Base-by-base conservation (phyloP, 1,140 invertebrate species). In the Centruroides vittatus region DNA sequence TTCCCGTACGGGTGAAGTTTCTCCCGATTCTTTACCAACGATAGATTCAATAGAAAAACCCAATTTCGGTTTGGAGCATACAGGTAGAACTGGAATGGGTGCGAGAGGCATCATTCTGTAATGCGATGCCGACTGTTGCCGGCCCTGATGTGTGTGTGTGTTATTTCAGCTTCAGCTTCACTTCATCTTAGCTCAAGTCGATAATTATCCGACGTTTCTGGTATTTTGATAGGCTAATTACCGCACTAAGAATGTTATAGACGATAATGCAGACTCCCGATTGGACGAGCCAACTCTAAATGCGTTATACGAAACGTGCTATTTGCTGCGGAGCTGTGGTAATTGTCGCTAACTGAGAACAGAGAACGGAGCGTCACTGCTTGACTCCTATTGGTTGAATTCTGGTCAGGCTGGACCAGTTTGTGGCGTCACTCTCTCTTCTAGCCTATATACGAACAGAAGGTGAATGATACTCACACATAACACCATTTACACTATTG, bases 31-130 rank as follows among this genome's bases (percentile, higher is more conserved):
- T 47, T 68, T 67, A 10, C 91, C 89, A 56, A 95, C 91, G 67
- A 94, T 89, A 67, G 89, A 91, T 75, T 94, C 92, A 72, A 95
- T 94, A 70, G 88, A 91, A 72, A 94, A 94, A 70, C 89, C 90
- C 72, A 93, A 88, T 77, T 93, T 94, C 55, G 89, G 89, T 79
- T 91, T 92, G 61, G 85, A 84, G 63, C 85, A 83, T 73, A 87
- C 84, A 70, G 85, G 80, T 70, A 85, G 81, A 69, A 88, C 85
- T 76, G 86, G 85, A 70, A 87, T 89, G 77, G 89, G 89, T 80
- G 86, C 85, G 75, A 89, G 81, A 78, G 86, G 86, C 85, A 88
- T 88, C 88, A 91, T 90, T 77, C 56, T 62, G 55, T 49, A 47
- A 36, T 13, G 35, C 47, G 41, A 1, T 34, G 61, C 34, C 47